phyloP scores from a whole-genome alignment of 2,888 invertebrate genomes.

The Cataglyphis rosenhaueri region DNA sequence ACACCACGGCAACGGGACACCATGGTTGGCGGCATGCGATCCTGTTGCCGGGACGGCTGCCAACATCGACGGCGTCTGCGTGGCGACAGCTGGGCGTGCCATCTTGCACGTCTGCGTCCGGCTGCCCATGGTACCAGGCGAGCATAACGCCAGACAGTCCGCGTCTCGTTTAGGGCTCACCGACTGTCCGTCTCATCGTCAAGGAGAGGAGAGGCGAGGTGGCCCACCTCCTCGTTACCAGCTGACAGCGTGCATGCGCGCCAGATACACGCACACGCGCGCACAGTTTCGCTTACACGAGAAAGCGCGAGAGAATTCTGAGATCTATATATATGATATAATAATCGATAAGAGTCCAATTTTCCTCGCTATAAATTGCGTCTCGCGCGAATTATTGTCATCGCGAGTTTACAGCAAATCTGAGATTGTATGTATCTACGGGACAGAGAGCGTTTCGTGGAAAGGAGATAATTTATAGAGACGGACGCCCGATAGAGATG shows the following conservation, averaged over 20 bases:
- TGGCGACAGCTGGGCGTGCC: slow-evolving; percentile 79
- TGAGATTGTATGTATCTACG: not conserved
- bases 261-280: not conserved
- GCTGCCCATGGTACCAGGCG: slow-evolving; percentile 81
- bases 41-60: slow-evolving; percentile 72
- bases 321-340: not conserved
- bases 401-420: not conserved
- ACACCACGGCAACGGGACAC: slow-evolving; percentile 7
- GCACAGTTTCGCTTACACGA: not conserved
- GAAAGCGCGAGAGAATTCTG: not conserved
- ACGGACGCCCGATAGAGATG: not conserved
- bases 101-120: slow-evolving; percentile 85
- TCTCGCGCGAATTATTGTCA: not conserved
- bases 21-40: slow-evolving; percentile 68
- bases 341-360: not conserved
- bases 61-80: slow-evolving; percentile 77
- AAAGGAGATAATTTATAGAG: not conserved
- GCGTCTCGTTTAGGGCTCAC: slow-evolving; percentile 14
- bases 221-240: slow-evolving; percentile 45
- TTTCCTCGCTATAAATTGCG: not conserved
- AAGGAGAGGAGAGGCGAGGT: not conserved
- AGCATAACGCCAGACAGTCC: slow-evolving; percentile 66
- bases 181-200: slow-evolving; percentile 34
- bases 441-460: not conserved
- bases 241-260: slow-evolving; percentile 37